Percentiles rank a stretch among this genome's conserved stretches.
Evolutionary conservation across 2,113 vertebrate genomes (phyloP).

Genomic region (Isurus oxyrinchus): DNA sequence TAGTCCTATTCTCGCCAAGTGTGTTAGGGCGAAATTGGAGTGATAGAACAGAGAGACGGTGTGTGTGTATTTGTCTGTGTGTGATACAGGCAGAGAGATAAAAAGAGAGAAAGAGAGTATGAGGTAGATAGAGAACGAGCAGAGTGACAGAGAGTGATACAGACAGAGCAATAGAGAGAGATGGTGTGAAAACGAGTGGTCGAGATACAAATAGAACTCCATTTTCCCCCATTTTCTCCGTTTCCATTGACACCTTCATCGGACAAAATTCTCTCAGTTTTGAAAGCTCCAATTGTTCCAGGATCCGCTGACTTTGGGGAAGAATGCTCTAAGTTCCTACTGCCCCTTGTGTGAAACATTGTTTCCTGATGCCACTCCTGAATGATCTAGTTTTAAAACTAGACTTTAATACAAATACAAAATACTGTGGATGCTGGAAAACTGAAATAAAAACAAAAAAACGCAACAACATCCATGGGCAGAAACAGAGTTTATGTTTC

Average conservation of each 20-base stretch:
- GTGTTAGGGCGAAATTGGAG: neutral
- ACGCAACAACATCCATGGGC: no score
- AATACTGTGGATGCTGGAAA: no score
- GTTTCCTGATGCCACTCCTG: neutral
- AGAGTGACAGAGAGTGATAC: neutral
- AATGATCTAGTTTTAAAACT: neutral
- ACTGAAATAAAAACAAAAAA: no score
- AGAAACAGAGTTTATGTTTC: no score
- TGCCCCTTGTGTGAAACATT: neutral
- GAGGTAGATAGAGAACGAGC: neutral
- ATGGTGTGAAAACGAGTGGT: neutral
- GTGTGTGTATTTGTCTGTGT: no score
- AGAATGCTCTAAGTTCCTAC: neutral
- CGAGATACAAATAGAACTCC: neutral
- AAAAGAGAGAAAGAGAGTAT: neutral
- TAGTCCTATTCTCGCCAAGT: neutral
- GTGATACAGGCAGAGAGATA: neutral
- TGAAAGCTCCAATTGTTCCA: neutral
- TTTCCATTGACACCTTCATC: neutral
- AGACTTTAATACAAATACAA: no score
- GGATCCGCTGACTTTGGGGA: neutral
- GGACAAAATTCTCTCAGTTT: neutral
- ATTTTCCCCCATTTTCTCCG: neutral
- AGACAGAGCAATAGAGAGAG: neutral
- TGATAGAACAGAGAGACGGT: neutral